Conservation (phyloP, 2,113 vertebrate genomes). For the Athene noctua region DNA sequence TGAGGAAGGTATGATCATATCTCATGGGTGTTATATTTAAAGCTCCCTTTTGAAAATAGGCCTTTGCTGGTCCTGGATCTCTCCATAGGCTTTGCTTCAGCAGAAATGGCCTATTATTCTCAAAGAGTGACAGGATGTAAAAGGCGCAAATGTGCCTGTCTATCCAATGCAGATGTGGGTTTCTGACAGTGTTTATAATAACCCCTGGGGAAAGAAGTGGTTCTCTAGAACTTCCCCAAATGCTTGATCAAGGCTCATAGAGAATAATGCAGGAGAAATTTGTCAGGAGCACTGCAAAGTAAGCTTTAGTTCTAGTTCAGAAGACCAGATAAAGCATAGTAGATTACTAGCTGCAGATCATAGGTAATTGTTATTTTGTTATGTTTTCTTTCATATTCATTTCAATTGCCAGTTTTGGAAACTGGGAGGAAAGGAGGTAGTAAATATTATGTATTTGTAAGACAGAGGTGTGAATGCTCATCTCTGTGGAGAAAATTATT, state of each 20-base stretch:
- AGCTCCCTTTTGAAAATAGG: background rate
- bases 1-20: conserved; percentile 1
- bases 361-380: background rate
- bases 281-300: background rate
- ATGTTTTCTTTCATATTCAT: background rate
- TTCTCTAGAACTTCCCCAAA: background rate
- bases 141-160: background rate
- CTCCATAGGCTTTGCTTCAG: background rate
- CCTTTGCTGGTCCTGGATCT: background rate
- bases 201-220: background rate
- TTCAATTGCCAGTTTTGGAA: background rate
- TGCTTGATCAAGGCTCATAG: background rate
- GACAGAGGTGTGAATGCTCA: background rate
- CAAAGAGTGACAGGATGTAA: background rate
- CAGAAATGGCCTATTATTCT: background rate
- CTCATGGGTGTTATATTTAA: background rate
- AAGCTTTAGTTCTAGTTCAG: background rate
- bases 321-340: background rate
- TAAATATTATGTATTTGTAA: background rate
- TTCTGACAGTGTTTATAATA: background rate
- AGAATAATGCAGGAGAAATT: background rate
- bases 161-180: background rate
- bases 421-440: background rate
- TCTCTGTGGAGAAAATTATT: background rate
- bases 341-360: background rate